Evolutionary conservation across 2,113 vertebrate species (phyloP).

Genomic region (Sebastes fasciatus): DNA sequence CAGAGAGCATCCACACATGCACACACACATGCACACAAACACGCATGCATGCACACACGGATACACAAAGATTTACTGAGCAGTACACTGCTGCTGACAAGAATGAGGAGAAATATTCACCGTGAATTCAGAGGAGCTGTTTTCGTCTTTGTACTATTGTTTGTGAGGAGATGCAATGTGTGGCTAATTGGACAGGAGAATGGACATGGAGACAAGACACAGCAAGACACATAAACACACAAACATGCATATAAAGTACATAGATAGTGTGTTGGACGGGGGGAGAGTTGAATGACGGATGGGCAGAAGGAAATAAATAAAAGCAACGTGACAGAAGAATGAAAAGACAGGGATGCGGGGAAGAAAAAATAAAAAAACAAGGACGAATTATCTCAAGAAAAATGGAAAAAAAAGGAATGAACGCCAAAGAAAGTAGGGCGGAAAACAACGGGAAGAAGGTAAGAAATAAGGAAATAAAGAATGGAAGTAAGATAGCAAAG

Average conservation of each 20-base stretch:
- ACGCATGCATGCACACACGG: neutral
- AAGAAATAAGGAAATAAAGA: neutral
- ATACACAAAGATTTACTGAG: neutral
- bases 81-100: neutral
- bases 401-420: neutral
- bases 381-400: no score
- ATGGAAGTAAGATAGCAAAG: neutral
- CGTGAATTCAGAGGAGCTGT: neutral
- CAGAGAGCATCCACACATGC: slow-evolving; percentile 6
- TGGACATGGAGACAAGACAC: neutral
- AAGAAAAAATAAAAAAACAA: neutral
- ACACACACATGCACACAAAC: neutral
- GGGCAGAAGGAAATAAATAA: neutral
- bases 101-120: slow-evolving; percentile 4
- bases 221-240: neutral
- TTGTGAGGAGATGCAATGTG: neutral
- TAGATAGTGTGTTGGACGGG: no score
- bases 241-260: neutral
- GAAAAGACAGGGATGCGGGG: neutral
- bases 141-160: neutral
- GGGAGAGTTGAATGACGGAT: neutral
- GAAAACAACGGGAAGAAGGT: neutral
- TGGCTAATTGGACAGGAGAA: slow-evolving; percentile 28
- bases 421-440: neutral
- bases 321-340: neutral